phyloP scores from a whole-genome alignment of 2,113 vertebrate species.

The Chrysochloris asiatica region DNA sequence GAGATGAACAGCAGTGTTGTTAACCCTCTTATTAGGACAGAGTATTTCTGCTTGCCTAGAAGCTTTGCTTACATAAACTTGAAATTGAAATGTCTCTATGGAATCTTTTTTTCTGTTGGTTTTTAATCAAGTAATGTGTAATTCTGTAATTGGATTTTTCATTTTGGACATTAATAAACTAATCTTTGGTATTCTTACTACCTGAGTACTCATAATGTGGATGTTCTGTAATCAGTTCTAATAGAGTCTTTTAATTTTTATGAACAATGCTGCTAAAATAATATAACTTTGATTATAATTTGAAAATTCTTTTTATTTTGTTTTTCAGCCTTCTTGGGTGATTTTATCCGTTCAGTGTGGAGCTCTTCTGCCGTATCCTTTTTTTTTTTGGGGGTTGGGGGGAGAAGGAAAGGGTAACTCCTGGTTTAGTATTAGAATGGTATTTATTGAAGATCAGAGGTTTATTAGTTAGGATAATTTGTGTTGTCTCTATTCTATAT shows the following conservation, averaged over 20 bases:
- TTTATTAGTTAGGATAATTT: rapidly evolving
- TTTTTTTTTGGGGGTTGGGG: conserved; percentile 81
- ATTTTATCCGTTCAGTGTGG: conserved; percentile 96
- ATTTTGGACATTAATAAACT: not conserved
- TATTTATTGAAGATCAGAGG: not conserved
- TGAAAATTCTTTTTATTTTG: conserved; percentile 26
- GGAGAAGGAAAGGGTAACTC: not conserved
- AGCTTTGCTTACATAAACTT: too few relatives aligned
- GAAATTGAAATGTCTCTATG: rapidly evolving
- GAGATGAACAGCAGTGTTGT: not conserved
- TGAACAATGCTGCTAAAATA: rapidly evolving
- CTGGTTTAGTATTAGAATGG: not conserved
- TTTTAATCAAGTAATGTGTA: not conserved
- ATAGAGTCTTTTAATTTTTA: not conserved
- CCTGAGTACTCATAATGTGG: not conserved
- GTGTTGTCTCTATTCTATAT: not conserved
- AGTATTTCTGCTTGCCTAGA: not conserved
- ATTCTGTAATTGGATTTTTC: not conserved
- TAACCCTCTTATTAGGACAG: rapidly evolving
- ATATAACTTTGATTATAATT: not conserved
- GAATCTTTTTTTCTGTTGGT: not conserved
- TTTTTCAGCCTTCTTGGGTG: conserved; percentile 96
- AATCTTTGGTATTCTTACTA: not conserved
- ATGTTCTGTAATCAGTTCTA: rapidly evolving
- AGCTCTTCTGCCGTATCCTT: conserved; percentile 98